phyloP scores from a whole-genome alignment of 1,140 invertebrate species.

The Danaus melanippus region DNA sequence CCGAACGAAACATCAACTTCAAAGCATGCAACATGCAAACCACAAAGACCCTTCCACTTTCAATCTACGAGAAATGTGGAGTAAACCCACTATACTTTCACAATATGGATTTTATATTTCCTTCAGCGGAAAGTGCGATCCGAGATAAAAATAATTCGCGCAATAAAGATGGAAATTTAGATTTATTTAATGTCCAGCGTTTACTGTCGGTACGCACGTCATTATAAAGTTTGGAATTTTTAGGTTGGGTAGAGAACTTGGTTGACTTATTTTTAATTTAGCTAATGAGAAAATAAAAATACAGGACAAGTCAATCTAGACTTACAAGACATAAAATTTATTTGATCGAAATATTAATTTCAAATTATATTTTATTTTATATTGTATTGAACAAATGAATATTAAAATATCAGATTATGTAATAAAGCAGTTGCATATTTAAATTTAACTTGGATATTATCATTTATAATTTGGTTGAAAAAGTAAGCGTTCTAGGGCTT shows the following conservation, averaged over 20 bases:
- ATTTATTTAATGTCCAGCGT: slow-evolving; percentile 21
- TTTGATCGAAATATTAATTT: too few relatives aligned
- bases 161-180: slow-evolving; percentile 24
- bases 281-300: slow-evolving; percentile 2
- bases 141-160: slow-evolving; percentile 25
- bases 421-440: too few relatives aligned
- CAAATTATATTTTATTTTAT: too few relatives aligned
- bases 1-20: slow-evolving; percentile 20
- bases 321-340: too few relatives aligned
- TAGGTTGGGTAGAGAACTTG: too few relatives aligned
- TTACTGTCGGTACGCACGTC: slow-evolving; percentile 22
- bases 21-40: slow-evolving; percentile 25
- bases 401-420: too few relatives aligned
- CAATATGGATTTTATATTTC: slow-evolving; percentile 20
- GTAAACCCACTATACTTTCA: slow-evolving; percentile 12
- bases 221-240: slow-evolving; percentile 19
- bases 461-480: too few relatives aligned
- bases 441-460: too few relatives aligned
- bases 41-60: slow-evolving; percentile 21
- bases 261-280: slow-evolving; percentile 1
- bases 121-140: slow-evolving; percentile 21
- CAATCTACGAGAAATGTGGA: slow-evolving; percentile 16
- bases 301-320: neutral
- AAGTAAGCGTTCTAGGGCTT: too few relatives aligned
- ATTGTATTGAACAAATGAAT: too few relatives aligned